Evolutionary conservation across 2,797 vertebrate species (phyloP).

Genomic region (Premnoplex brunnescens): DNA sequence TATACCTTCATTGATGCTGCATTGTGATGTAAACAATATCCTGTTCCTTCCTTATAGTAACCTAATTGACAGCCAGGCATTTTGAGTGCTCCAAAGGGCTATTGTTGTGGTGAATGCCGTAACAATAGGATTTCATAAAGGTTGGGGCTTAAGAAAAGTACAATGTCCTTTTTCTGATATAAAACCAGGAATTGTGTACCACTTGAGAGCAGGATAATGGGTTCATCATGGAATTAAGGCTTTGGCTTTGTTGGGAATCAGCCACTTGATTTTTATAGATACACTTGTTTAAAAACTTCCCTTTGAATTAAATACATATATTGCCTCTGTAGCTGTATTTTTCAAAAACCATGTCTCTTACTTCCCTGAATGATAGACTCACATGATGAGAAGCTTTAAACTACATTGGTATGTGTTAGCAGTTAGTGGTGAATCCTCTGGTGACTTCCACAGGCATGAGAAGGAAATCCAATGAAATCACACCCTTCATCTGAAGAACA

Average conservation of each 20-base stretch:
- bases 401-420: neutral
- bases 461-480: neutral
- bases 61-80: conserved; percentile 55
- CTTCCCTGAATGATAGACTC: neutral
- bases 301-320: neutral
- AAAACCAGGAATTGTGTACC: neutral
- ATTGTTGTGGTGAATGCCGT: conserved; percentile 39
- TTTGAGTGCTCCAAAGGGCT: conserved; percentile 2
- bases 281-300: neutral
- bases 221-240: neutral
- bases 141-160: conserved; percentile 25
- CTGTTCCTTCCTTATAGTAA: conserved; percentile 45
- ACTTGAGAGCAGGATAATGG: neutral
- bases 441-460: neutral
- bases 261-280: neutral
- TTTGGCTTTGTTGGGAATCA: neutral
- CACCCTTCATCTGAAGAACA: neutral
- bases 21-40: conserved; percentile 51
- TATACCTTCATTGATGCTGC: conserved; percentile 59
- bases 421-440: neutral
- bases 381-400: neutral
- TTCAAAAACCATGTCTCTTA: neutral
- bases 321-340: neutral
- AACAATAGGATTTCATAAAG: conserved; percentile 63
- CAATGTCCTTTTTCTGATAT: conserved; percentile 31